These are phyloP conservation scores for Akabosia matsudoensis DNA, from an alignment of 1,140 invertebrate genomes.

Conservation along the genomic window DNA sequence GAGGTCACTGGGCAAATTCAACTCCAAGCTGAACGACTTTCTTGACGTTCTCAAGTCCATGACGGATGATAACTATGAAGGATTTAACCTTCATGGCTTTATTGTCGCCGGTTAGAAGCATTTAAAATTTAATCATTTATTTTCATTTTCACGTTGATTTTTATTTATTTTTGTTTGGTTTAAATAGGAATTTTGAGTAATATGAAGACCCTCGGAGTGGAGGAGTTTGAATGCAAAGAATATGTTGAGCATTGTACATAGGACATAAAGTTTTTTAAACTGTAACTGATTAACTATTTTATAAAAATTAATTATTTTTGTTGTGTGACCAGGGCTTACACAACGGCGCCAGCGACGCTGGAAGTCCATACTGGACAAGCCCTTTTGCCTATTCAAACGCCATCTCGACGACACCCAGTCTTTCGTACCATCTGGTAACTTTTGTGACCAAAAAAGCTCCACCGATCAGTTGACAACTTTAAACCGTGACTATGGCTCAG, in stretches of 20 bases:
- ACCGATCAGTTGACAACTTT: not conserved
- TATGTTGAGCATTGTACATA: not conserved
- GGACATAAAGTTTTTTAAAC: too few species aligned
- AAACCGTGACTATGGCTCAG: not conserved
- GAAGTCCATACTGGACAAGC: not conserved
- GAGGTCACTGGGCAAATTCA: too few species aligned
- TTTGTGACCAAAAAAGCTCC: not conserved
- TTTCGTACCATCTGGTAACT: too few species aligned
- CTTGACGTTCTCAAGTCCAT: not conserved
- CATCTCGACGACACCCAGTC: too few species aligned
- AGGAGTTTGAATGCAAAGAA: conserved; percentile 9
- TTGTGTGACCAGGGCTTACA: not conserved
- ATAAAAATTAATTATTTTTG: not conserved
- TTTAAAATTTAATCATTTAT: not conserved
- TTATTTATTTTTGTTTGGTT: not conserved
- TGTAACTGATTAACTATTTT: too few species aligned
- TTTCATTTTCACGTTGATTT: not conserved
- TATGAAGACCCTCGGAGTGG: not conserved
- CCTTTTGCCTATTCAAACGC: too few species aligned
- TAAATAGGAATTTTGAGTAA: not conserved
- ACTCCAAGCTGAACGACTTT: not conserved
- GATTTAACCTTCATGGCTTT: not conserved
- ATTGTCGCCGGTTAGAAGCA: not conserved
- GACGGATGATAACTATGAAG: not conserved
- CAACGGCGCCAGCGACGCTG: not conserved